Conservation (phyloP, 1,140 invertebrate species). For the Acromyrmex echinatior region DNA sequence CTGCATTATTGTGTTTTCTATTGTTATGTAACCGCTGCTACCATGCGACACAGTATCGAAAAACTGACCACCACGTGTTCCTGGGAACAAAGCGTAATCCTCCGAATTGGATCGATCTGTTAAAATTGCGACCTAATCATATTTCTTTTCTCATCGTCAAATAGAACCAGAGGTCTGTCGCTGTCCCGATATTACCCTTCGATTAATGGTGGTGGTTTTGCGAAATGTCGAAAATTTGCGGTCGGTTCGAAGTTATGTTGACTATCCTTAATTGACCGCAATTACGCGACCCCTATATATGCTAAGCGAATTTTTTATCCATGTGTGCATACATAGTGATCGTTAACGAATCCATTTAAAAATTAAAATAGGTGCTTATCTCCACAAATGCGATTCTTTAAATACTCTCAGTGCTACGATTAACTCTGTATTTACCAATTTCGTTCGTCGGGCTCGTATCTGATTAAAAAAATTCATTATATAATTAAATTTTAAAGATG, state of each 20-base stretch:
- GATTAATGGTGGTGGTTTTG: conserved; percentile 6
- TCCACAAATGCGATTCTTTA: conserved; percentile 29
- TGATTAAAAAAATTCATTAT: conserved; percentile 3
- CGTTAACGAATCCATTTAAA: conserved; percentile 26
- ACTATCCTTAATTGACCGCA: conserved; percentile 28
- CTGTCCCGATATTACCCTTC: not conserved
- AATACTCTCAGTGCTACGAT: not conserved
- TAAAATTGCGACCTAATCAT: conserved; percentile 28
- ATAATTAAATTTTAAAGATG: conserved; percentile 16
- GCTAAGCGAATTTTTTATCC: conserved; percentile 31
- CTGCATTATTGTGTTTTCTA: conserved; percentile 39
- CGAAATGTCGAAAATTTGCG: conserved; percentile 44
- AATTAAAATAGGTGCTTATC: not conserved
- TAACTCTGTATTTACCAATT: not conserved
- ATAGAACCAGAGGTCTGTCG: not conserved
- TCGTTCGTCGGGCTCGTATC: not conserved
- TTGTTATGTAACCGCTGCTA: conserved; percentile 12
- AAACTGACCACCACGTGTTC: conserved; percentile 19
- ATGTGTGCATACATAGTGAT: not conserved
- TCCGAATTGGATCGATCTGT: not conserved
- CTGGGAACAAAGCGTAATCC: conserved; percentile 20
- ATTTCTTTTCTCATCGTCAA: not conserved
- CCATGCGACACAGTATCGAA: conserved; percentile 33
- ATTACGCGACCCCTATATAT: conserved; percentile 21
- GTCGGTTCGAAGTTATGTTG: conserved; percentile 9